These are phyloP conservation scores for Opisthograptis luteolata DNA, from an alignment of 2,888 invertebrate species.

Conservation along the genomic window DNA sequence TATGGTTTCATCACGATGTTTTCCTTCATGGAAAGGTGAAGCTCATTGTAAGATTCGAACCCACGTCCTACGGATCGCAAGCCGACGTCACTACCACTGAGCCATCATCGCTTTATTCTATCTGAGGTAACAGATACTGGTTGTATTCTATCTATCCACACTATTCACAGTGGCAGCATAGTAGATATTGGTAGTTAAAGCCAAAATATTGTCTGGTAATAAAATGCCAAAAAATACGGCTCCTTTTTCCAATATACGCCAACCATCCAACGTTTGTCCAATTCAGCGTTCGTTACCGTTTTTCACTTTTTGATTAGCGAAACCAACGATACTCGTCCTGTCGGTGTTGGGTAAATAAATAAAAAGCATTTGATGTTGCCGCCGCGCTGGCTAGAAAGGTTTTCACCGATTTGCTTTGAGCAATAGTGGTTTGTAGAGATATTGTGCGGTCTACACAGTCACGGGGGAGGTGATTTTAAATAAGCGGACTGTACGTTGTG, in stretches of 20 bases:
- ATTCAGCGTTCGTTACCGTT: conserved; percentile 9
- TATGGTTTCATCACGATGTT: no score
- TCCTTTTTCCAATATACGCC: conserved; percentile 12
- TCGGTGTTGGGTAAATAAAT: conserved; percentile 27
- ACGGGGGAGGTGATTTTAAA: no score
- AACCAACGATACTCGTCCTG: conserved; percentile 14
- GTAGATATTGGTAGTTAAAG: not conserved
- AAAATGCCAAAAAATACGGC: not conserved
- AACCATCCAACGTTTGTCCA: conserved; percentile 7
- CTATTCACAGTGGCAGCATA: not conserved
- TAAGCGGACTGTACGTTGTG: no score
- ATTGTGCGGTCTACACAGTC: no score
- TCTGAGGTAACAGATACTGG: no score
- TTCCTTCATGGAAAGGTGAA: no score
- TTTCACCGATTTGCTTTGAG: not conserved
- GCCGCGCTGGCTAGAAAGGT: not conserved
- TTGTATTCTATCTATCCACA: not conserved
- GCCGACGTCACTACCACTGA: no score
- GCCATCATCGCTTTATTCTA: no score
- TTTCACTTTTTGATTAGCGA: conserved; percentile 31
- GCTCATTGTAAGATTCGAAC: no score
- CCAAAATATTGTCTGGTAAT: not conserved
- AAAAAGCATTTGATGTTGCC: conserved; percentile 18
- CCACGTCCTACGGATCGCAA: no score
- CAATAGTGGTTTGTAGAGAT: no score